Percentiles rank a stretch among this genome's conserved stretches.
Evolutionary conservation across 2,113 vertebrate genomes (phyloP).

Genomic region (Saimiri boliviensis): DNA sequence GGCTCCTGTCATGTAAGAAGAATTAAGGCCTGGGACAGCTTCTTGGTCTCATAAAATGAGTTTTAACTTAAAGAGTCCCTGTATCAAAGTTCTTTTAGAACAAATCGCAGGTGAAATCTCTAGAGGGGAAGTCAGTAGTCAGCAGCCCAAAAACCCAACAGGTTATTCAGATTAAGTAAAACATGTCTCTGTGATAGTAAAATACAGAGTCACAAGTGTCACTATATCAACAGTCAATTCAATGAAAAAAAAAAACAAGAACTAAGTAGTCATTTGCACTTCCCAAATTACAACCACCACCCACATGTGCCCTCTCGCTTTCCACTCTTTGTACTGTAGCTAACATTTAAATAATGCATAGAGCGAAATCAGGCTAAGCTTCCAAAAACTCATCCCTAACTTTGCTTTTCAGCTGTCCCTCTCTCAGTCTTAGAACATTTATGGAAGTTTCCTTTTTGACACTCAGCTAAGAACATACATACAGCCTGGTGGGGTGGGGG

Average conservation of each 20-base stretch:
- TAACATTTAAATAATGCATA: background rate
- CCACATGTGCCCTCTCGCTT: background rate
- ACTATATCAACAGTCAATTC: background rate
- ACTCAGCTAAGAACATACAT: background rate
- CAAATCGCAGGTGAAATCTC: background rate
- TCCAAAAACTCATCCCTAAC: background rate
- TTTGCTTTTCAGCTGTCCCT: background rate
- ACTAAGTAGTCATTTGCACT: background rate
- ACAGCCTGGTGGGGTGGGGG: no score
- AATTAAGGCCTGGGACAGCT: background rate
- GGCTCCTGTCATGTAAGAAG: fast-evolving
- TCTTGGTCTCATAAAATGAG: background rate
- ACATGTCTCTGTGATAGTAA: background rate
- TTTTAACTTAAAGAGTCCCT: background rate
- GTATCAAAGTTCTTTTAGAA: background rate
- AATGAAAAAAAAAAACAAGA: background rate
- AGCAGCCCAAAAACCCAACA: background rate
- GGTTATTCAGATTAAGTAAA: background rate
- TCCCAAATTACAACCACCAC: background rate
- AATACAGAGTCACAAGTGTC: background rate
- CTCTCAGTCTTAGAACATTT: background rate
- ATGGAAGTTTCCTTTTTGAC: background rate
- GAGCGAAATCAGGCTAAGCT: background rate
- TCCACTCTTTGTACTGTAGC: background rate
- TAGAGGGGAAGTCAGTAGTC: background rate